phyloP scores from a whole-genome alignment of 1,140 invertebrate species.

The Drosophila parvula region DNA sequence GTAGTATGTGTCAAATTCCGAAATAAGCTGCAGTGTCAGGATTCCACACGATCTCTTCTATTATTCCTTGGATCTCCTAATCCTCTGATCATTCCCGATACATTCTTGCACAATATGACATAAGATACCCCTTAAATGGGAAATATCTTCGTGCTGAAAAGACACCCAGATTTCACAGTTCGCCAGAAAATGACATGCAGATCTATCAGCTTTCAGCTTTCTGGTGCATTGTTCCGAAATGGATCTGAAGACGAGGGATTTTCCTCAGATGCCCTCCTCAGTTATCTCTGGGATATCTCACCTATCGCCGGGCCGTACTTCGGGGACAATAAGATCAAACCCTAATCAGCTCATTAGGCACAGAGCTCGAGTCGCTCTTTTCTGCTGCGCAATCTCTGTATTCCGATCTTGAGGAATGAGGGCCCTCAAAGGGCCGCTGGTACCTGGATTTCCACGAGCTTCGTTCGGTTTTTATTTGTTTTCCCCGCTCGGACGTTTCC shows the following conservation, averaged over 20 bases:
- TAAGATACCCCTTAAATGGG: neutral
- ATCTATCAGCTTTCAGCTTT: conserved; percentile 18
- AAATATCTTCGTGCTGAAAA: neutral
- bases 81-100: neutral
- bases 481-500: conserved; percentile 28
- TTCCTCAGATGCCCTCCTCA: neutral
- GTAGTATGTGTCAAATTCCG: no score
- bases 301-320: conserved; percentile 16
- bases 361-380: conserved; percentile 20
- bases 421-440: conserved; percentile 18
- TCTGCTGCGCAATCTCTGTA: conserved; percentile 23
- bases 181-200: conserved; percentile 20
- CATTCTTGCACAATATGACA: conserved; percentile 2
- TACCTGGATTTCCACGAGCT: conserved; percentile 33
- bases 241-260: conserved; percentile 9
- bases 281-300: conserved; percentile 22
- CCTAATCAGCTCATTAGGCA: conserved; percentile 53
- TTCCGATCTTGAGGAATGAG: conserved; percentile 17
- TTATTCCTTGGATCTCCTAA: neutral
- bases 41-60: neutral
- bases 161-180: conserved; percentile 26
- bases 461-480: conserved; percentile 41
- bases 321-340: conserved; percentile 39
- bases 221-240: conserved; percentile 2
- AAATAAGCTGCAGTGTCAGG: neutral